These are phyloP conservation scores for Sarcophaga peregrina DNA, from an alignment of 1,140 invertebrate genomes.

Conservation along the genomic window DNA sequence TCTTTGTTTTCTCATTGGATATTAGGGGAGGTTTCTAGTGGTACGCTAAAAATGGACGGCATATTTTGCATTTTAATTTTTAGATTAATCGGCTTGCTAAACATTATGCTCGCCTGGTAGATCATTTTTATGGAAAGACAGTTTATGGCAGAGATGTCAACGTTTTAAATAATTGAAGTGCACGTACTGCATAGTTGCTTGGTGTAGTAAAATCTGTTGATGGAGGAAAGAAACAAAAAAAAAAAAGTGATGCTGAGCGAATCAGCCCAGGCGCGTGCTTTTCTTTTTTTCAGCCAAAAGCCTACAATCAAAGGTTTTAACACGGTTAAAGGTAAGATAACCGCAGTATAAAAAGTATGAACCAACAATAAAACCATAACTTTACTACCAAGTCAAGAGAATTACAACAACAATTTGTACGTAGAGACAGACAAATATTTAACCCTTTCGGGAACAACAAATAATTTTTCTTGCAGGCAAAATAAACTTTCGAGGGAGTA, in stretches of 20 bases:
- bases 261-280: constrained; percentile 26
- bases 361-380: background rate
- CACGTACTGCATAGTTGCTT: background rate
- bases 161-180: background rate
- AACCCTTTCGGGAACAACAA: background rate
- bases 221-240: background rate
- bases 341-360: background rate
- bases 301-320: constrained; percentile 33
- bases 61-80: too few species aligned
- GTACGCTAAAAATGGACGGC: too few species aligned
- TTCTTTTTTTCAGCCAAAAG: background rate
- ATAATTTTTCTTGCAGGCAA: too few species aligned
- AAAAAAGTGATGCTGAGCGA: background rate
- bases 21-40: too few species aligned
- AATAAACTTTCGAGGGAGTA: background rate
- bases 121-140: too few species aligned
- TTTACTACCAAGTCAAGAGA: background rate
- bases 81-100: too few species aligned
- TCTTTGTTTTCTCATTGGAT: too few species aligned
- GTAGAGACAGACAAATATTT: background rate
- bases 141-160: background rate
- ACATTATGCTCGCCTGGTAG: too few species aligned
- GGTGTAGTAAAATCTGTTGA: background rate
- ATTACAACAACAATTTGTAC: constrained; percentile 24
- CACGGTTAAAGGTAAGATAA: constrained; percentile 28